phyloP scores from a whole-genome alignment of 2,888 invertebrate genomes.

The Nasonovia ribisnigri region DNA sequence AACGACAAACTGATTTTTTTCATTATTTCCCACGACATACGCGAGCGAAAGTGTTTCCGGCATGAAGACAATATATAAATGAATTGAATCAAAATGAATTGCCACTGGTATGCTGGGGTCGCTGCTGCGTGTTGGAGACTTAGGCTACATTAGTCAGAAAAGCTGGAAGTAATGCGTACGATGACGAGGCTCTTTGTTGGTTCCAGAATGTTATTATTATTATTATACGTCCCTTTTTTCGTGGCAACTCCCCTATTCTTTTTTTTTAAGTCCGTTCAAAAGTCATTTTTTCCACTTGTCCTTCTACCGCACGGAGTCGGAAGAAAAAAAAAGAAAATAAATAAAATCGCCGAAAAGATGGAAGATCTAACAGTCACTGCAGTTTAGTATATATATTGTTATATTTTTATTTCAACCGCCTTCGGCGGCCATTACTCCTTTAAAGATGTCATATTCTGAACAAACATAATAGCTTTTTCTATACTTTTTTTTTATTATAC shows the following conservation, averaged over 20 bases:
- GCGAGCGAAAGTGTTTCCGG: background rate
- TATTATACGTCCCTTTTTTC: conserved; percentile 43
- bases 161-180: conserved; percentile 60
- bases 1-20: background rate
- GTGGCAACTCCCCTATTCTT: conserved; percentile 49
- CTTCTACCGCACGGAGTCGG: background rate
- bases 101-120: background rate
- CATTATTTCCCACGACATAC: conserved; percentile 19
- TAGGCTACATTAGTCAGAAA: conserved; percentile 52
- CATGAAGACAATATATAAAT: conserved; percentile 25
- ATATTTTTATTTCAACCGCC: conserved; percentile 59
- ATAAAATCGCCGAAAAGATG: conserved; percentile 62
- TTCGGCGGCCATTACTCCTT: conserved; percentile 55
- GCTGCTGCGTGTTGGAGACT: background rate
- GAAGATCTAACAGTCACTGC: conserved; percentile 45
- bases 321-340: conserved; percentile 26
- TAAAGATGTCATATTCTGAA: conserved; percentile 59
- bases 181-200: conserved; percentile 63
- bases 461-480: conserved; percentile 51
- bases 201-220: conserved; percentile 52
- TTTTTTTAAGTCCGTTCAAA: conserved; percentile 58
- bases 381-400: conserved; percentile 33
- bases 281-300: conserved; percentile 62
- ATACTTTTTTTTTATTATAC: conserved; percentile 41
- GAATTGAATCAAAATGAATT: conserved; percentile 59